Evolutionary conservation across 2,888 invertebrate species (phyloP), one percentile per base, ranked within the genome.

Genomic region (Drosophila paramelanica): DNA sequence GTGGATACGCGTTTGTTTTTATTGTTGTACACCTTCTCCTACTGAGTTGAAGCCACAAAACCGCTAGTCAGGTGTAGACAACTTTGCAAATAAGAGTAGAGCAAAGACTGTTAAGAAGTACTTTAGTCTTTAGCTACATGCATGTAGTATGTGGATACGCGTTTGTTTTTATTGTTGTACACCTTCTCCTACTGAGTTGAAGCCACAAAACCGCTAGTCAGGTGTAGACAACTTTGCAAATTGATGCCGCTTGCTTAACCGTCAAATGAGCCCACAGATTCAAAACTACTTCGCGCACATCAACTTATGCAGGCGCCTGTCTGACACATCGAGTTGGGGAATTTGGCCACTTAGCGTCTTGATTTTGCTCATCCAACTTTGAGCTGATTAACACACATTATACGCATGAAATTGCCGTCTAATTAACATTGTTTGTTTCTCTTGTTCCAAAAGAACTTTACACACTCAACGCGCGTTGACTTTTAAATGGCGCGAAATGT

Each of bases 201-300:
- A 58, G 67, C 75, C 82, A 42, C 58, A 55, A 87, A 76, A 67
- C 89, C 89, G 79, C 89, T 59, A 75, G 70, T 88, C 65, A 72
- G 70, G 45, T 67, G 59, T 41, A 42, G 49, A 52, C 51, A 77
- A 64, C 60, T 71, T 71, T 62, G 58, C 80, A 76, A 79, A 79
- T 79, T 79, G 79, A 79, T 79, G 77, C 51, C 72, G 52, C 77
- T 71, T 66, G 73, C 81, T 67, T 81, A 77, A 50, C 67, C 70
- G 62, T 77, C 81, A 72, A 72, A 77, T 80, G 61, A 80, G 77
- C 64, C 64, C 67, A 72, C 73, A 80, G 72, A 61, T 46, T 59
- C 66, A 71, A 77, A 66, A 46, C 51, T 51, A 45, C 27, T 61
- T 41, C 14, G 33, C 45, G 56, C 56, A 47, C 27, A 55, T 11